Evolutionary conservation across 2,113 vertebrate genomes (phyloP).

Genomic region (Athene cunicularia): DNA sequence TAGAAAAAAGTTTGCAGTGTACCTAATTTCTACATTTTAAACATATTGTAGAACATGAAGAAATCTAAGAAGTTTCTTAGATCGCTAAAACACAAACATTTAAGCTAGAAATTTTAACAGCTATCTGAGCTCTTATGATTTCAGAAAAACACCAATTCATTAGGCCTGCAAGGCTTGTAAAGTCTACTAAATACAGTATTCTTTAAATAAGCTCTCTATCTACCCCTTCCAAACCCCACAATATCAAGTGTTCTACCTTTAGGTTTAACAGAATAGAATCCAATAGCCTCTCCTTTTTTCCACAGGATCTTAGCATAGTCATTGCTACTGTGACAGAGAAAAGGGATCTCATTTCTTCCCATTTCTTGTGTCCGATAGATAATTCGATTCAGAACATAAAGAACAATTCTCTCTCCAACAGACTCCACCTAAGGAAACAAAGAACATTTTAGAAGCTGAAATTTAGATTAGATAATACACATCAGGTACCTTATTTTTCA

Average conservation of each 20-base stretch:
- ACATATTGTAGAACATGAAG: neutral
- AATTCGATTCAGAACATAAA: slow-evolving; percentile 90
- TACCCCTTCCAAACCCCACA: neutral
- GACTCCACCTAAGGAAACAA: slow-evolving; percentile 80
- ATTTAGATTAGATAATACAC: neutral
- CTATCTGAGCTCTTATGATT: neutral
- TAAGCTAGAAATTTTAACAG: neutral
- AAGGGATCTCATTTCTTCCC: slow-evolving; percentile 79
- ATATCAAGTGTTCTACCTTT: slow-evolving; percentile 74
- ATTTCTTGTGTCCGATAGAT: slow-evolving; percentile 90
- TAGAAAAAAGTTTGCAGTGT: neutral
- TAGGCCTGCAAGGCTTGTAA: neutral
- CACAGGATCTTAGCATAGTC: slow-evolving; percentile 90
- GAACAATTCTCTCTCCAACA: slow-evolving; percentile 87
- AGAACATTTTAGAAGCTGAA: slow-evolving; percentile 15
- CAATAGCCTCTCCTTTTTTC: slow-evolving; percentile 88
- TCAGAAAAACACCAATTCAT: neutral
- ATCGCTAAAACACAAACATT: neutral
- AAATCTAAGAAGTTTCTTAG: neutral
- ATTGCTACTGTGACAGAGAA: slow-evolving; percentile 85
- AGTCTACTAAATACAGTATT: neutral
- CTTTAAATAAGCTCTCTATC: neutral
- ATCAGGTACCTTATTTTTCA: neutral
- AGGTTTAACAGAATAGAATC: slow-evolving; percentile 92
- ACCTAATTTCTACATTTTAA: neutral